phyloP scores from a whole-genome alignment of 2,797 vertebrate species.

The Xenentodon cancila region DNA sequence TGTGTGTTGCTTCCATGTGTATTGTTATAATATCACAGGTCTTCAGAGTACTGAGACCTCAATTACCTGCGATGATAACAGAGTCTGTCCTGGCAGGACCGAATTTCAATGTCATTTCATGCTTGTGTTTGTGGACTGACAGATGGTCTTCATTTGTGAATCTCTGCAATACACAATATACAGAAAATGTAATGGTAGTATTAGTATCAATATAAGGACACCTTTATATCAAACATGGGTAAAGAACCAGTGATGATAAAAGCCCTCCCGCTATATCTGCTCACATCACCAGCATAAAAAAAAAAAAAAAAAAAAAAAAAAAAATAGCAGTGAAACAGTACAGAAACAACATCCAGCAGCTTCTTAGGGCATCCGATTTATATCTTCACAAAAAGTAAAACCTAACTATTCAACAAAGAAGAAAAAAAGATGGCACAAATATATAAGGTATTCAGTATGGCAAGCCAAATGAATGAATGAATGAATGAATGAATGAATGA shows the following conservation, averaged over 20 bases:
- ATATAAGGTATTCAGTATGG: background rate
- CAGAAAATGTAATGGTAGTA: background rate
- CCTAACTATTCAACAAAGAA: no score
- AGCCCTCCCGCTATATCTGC: no score
- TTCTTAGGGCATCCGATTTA: no score
- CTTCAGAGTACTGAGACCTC: background rate
- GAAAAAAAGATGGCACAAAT: background rate
- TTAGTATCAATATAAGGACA: background rate
- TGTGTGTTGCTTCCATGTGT: background rate
- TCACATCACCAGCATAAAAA: no score
- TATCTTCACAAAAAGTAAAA: no score
- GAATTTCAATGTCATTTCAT: slow-evolving; percentile 99
- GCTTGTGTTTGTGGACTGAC: slow-evolving; percentile 98
- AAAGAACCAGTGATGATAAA: background rate
- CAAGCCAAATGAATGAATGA: background rate
- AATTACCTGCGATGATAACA: slow-evolving; percentile 83
- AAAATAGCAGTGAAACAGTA: no score
- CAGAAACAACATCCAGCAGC: no score
- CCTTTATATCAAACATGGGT: no score
- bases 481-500: no score
- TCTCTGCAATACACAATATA: slow-evolving; percentile 79
- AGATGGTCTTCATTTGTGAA: slow-evolving; percentile 99
- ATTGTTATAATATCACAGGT: background rate
- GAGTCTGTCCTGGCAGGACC: slow-evolving; percentile 88
- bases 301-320: no score